Evolutionary conservation across 1,140 invertebrate species (phyloP), one percentile per base, ranked within the genome.

Genomic region (Nautilus pompilius): DNA sequence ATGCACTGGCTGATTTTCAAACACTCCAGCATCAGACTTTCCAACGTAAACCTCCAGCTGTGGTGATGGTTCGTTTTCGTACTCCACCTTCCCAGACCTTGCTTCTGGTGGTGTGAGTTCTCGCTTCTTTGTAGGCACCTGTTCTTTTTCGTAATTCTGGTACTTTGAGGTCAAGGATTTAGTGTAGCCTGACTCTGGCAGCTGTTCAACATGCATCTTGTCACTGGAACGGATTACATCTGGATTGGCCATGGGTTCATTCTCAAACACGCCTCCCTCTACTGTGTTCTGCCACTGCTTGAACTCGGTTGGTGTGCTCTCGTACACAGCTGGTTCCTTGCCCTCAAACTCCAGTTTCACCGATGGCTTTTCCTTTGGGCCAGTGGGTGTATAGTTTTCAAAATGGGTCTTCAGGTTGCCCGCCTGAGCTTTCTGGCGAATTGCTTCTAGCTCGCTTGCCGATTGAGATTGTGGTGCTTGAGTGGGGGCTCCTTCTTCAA

Each of bases 261-360:
- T 79, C 56, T 79, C 77, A 64, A 75, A 77, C 20, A 75, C 71
- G 2, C 75, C 77, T 28, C 75, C 77, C 49, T 75, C 75, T 0
- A 64, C 56, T 33, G 71, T 61, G 24, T 73, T 70, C 28, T 71
- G 65, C 32, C 71, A 71, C 24, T 75, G 72, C 32, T 72, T 59
- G 33, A 72, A 66, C 3, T 58, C 64, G 29, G 63, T 22, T 2
- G 66, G 66, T 45, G 61, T 24, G 34, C 62, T 68, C 48, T 68
- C 66, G 46, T 55, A 62, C 3, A 63, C 53, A 8, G 53, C 61
- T 53, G 58, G 41, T 59, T 70, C 32, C 34, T 53, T 20, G 34
- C n/a, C n/a, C n/a, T n/a, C n/a, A n/a, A n/a, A n/a, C n/a, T n/a
- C n/a, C n/a, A n/a, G n/a, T n/a, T n/a, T n/a, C n/a, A n/a, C n/a